A percentile compares a stretch with the other conserved stretches of the same genome.
Evolutionary conservation across 2,888 invertebrate species (phyloP).

Genomic region (Agriopis aurantiaria): DNA sequence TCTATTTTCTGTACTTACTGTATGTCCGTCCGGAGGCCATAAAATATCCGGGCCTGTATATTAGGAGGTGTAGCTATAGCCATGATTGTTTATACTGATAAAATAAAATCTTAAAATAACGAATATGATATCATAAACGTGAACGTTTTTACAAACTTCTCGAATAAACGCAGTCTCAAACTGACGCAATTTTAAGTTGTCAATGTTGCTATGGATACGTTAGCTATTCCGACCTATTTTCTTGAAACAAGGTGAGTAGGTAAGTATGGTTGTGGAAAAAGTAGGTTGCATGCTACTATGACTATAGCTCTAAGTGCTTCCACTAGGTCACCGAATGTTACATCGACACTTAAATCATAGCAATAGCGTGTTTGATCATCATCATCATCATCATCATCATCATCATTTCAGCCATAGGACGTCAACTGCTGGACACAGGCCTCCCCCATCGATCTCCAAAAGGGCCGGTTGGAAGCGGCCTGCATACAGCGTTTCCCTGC

Average conservation of each 20-base stretch:
- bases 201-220: conserved; percentile 42
- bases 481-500: too few species aligned
- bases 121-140: conserved; percentile 45
- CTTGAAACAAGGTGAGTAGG: conserved; percentile 14
- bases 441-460: too few species aligned
- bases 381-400: too few species aligned
- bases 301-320: not conserved
- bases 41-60: conserved; percentile 87
- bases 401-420: too few species aligned
- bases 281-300: conserved; percentile 21
- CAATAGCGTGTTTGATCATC: too few species aligned
- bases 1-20: conserved; percentile 66
- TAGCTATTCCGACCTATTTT: conserved; percentile 28
- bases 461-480: too few species aligned
- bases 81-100: conserved; percentile 57
- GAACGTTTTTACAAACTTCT: conserved; percentile 46
- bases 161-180: conserved; percentile 36
- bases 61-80: conserved; percentile 73
- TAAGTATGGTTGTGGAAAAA: conserved; percentile 8
- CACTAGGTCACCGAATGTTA: not conserved
- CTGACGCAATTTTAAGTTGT: conserved; percentile 23
- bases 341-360: too few species aligned
- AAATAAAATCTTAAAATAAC: conserved; percentile 53
- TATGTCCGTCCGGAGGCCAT: conserved; percentile 88
- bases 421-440: too few species aligned